These are phyloP conservation scores for Riparia riparia DNA, from an alignment of 2,113 vertebrate genomes.

Conservation along the genomic window DNA sequence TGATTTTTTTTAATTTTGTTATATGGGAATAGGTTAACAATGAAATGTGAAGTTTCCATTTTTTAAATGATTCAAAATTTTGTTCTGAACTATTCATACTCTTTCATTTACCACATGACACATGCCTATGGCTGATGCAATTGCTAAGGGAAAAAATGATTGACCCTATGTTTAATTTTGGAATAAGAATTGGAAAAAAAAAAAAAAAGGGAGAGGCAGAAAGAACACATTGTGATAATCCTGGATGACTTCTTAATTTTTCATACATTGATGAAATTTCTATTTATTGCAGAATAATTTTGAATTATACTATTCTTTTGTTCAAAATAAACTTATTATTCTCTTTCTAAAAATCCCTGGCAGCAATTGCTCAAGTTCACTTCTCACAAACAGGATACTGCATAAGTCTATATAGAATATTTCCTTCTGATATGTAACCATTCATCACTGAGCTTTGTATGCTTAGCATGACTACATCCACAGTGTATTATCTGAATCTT, in stretches of 20 bases:
- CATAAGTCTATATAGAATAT: neutral
- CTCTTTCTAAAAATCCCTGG: neutral
- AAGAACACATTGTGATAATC: neutral
- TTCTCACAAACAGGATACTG: neutral
- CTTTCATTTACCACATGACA: constrained; percentile 9
- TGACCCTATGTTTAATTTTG: constrained; percentile 4
- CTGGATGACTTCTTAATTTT: neutral
- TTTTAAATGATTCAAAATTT: constrained; percentile 23
- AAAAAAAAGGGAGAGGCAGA: neutral
- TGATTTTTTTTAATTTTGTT: neutral
- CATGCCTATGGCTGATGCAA: constrained; percentile 65
- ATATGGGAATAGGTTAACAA: neutral
- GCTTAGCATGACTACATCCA: neutral
- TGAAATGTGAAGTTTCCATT: constrained; percentile 1
- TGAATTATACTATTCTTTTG: neutral
- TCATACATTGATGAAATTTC: neutral
- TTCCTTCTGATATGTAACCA: neutral
- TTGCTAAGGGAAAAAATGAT: neutral
- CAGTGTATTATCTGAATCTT: neutral
- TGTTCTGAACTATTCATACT: constrained; percentile 26
- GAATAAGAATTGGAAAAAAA: neutral
- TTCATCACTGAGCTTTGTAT: neutral
- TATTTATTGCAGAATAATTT: neutral
- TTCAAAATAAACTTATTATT: neutral
- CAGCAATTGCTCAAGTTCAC: neutral